Evolutionary conservation across 1,140 invertebrate genomes (phyloP).

Genomic region (Plectrocnemia conspersa): DNA sequence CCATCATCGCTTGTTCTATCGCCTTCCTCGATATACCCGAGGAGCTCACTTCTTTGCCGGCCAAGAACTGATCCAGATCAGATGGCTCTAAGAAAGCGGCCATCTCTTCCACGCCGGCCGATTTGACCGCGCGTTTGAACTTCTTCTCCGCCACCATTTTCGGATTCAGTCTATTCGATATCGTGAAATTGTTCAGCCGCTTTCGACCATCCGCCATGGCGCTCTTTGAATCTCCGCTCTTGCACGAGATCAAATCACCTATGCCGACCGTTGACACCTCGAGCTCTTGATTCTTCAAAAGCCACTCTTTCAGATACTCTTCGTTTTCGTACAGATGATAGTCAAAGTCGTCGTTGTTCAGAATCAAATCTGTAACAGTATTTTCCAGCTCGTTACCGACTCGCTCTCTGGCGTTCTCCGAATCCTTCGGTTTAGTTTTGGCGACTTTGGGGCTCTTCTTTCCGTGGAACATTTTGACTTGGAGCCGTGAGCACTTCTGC

Average conservation of each 20-base stretch:
- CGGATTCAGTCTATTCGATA: not conserved
- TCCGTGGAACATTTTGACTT: slow-evolving; percentile 18
- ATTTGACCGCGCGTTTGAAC: slow-evolving; percentile 16
- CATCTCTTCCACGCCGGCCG: slow-evolving; percentile 43
- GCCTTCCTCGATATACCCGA: slow-evolving; percentile 48
- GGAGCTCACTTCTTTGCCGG: slow-evolving; percentile 48
- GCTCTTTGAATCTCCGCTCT: too few relatives aligned
- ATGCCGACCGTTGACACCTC: slow-evolving; percentile 50
- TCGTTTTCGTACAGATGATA: slow-evolving; percentile 38
- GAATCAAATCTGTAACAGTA: slow-evolving; percentile 4
- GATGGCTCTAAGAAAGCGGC: slow-evolving; percentile 47
- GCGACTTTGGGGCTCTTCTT: not conserved
- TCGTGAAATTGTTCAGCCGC: slow-evolving; percentile 3
- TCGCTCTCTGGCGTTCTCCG: not conserved
- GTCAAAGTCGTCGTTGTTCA: slow-evolving; percentile 18
- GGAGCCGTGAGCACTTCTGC: slow-evolving; percentile 19
- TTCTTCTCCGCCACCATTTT: slow-evolving; percentile 15
- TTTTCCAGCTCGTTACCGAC: not conserved
- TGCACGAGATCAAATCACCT: too few relatives aligned
- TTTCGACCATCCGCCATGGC: not conserved
- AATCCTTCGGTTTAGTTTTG: not conserved
- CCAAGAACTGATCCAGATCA: slow-evolving; percentile 48
- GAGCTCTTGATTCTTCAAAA: slow-evolving; percentile 48
- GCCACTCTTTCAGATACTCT: slow-evolving; percentile 49
- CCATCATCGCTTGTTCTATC: slow-evolving; percentile 50